Percentiles rank a stretch among this genome's conserved stretches.
These are phyloP conservation scores for Thalassoma bifasciatum DNA, from an alignment of 2,113 vertebrate genomes.

Conservation along the genomic window DNA sequence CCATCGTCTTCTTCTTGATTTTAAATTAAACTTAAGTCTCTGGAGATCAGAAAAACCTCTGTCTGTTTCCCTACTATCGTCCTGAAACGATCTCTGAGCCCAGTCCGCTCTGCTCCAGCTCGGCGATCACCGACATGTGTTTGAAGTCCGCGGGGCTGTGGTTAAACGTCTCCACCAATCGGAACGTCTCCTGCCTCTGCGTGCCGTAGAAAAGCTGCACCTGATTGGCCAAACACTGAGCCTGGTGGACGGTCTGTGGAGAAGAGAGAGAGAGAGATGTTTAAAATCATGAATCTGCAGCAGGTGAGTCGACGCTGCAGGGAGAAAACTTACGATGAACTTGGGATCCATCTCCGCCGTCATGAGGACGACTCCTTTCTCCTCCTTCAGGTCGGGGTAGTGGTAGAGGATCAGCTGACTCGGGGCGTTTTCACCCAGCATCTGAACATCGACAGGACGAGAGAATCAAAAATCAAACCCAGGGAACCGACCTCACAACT, in stretches of 20 bases:
- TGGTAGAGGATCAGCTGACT: slow-evolving; percentile 95
- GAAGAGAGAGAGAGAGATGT: background rate
- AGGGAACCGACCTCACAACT: too few relatives aligned
- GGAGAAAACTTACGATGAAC: slow-evolving; percentile 86
- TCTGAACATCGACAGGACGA: slow-evolving; percentile 76
- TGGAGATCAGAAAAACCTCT: background rate
- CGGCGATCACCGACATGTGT: slow-evolving; percentile 92
- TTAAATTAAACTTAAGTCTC: background rate
- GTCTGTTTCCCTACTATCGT: slow-evolving; percentile 21
- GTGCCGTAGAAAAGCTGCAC: slow-evolving; percentile 95
- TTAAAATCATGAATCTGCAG: background rate
- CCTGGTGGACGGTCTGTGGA: slow-evolving; percentile 89
- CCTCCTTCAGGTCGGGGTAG: slow-evolving; percentile 91
- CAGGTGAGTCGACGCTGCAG: background rate
- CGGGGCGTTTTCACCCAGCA: slow-evolving; percentile 86
- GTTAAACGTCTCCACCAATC: slow-evolving; percentile 93
- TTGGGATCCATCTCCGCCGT: slow-evolving; percentile 92
- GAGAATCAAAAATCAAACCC: background rate
- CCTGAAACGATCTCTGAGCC: slow-evolving; percentile 54
- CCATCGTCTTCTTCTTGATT: too few relatives aligned
- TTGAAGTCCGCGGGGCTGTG: slow-evolving; percentile 90
- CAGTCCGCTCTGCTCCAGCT: slow-evolving; percentile 90
- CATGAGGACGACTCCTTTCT: slow-evolving; percentile 95
- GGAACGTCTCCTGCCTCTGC: slow-evolving; percentile 83
- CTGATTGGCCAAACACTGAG: slow-evolving; percentile 95